phyloP scores from a whole-genome alignment of 92 coral and sea anemone genomes.

The Desmophyllum pertusum region DNA sequence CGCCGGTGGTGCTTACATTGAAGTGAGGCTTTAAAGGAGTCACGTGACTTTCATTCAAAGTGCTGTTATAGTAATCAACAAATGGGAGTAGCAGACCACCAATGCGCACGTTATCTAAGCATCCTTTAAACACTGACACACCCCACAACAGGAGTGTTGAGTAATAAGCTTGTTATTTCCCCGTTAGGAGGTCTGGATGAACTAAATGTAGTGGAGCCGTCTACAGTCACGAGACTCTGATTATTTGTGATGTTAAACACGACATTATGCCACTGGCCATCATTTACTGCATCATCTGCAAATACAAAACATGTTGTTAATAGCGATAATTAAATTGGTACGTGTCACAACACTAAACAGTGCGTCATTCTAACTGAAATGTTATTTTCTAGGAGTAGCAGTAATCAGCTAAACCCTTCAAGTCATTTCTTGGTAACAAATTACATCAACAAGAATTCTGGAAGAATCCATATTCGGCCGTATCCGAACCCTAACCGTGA shows the following conservation, averaged over 20 bases:
- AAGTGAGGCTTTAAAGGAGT: constrained; percentile 82
- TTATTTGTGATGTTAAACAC: constrained; percentile 54
- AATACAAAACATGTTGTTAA: neutral
- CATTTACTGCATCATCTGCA: constrained; percentile 63
- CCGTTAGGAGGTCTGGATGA: constrained; percentile 2
- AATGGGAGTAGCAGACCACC: constrained; percentile 90
- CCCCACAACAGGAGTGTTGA: constrained; percentile 51
- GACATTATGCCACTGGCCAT: constrained; percentile 87
- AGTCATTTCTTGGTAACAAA: too few species aligned
- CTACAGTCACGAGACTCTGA: constrained; percentile 55
- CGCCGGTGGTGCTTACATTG: constrained; percentile 38
- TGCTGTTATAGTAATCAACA: constrained; percentile 73
- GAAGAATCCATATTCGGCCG: neutral
- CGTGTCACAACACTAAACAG: neutral
- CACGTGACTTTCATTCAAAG: constrained; percentile 70
- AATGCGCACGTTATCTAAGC: constrained; percentile 78
- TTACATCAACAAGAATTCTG: too few species aligned
- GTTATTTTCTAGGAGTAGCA: neutral
- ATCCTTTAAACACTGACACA: constrained; percentile 68
- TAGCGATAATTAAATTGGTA: neutral
- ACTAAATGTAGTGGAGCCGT: constrained; percentile 15
- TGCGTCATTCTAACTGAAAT: neutral
- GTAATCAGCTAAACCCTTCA: neutral
- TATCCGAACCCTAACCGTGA: neutral
- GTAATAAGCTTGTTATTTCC: constrained; percentile 53